Base-by-base conservation (phyloP, 2,113 vertebrate species). In the Engraulis encrasicolus region DNA sequence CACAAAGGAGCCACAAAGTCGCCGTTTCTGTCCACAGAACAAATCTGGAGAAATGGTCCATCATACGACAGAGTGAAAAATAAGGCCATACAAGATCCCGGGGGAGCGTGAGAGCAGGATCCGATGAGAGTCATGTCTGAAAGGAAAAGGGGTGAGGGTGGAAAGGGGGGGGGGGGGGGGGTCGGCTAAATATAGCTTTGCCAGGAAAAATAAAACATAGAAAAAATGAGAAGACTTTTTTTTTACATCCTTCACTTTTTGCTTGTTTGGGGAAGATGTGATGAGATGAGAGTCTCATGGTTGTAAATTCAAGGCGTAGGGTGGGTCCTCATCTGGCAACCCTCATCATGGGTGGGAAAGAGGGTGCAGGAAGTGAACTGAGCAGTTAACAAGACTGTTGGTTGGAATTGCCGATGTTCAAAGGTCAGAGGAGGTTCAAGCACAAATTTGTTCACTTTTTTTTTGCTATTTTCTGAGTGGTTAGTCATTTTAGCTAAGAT, bases 241-340 rank as follows among this genome's bases (percentile, higher is more conserved):
- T 50, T 66, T 54, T n/a, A n/a, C n/a, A 49, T 74, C 31, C 66
- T 74, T 66, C n/a, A 88, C n/a, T n/a, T 90, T 89, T 89, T 92
- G 91, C 94, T 94, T 93, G 92, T 94, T 90, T 91, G 88, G 88
- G 88, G 89, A 92, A 91, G 91, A 93, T 91, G 91, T 82, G 81
- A 81, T 90, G 40, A 45, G 40, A 45, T 45, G n/a, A n/a, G n/a
- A n/a, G n/a, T n/a, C n/a, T n/a, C n/a, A n/a, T n/a, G n/a, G n/a
- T n/a, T n/a, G n/a, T n/a, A n/a, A n/a, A n/a, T n/a, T n/a, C n/a
- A n/a, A n/a, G n/a, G n/a, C n/a, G n/a, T n/a, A n/a, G n/a, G n/a
- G n/a, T n/a, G n/a, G n/a, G n/a, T 78, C 88, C 84, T 85, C 80
- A 79, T 84, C 89, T 9, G 40, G 9, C 40, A 45, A 1, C 85